These are phyloP conservation scores for Drosophila rubida DNA, from an alignment of 2,888 invertebrate genomes.

Conservation along the genomic window DNA sequence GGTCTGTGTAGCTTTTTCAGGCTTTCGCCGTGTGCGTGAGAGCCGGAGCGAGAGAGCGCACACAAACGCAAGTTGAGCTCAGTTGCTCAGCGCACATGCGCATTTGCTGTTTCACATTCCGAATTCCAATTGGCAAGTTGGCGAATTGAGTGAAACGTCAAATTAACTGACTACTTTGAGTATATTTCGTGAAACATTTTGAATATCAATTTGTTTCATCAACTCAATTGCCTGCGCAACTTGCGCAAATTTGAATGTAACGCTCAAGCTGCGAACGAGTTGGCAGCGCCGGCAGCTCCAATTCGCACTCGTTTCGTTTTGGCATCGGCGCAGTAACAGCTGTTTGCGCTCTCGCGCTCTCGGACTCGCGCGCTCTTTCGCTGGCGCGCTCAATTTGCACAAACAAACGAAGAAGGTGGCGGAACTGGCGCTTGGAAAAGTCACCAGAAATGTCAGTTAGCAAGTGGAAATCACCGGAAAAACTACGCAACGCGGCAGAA, in stretches of 20 bases:
- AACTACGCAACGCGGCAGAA: constrained; percentile 77
- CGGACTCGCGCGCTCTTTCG: constrained; percentile 17
- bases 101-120: constrained; percentile 32
- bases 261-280: constrained; percentile 34
- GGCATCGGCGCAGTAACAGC: constrained; percentile 57
- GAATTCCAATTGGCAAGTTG: constrained; percentile 5
- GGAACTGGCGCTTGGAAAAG: constrained; percentile 65
- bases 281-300: constrained; percentile 41
- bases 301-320: constrained; percentile 40
- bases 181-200: background rate
- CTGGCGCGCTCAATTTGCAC: constrained; percentile 45
- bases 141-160: background rate
- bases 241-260: constrained; percentile 49
- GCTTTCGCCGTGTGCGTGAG: background rate
- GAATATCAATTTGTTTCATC: background rate
- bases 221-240: background rate
- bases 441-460: constrained; percentile 71
- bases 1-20: constrained; percentile 23
- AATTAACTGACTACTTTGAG: no score
- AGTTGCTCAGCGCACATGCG: constrained; percentile 49
- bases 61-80: background rate
- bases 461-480: constrained; percentile 81
- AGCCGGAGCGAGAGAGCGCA: constrained; percentile 1
- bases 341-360: constrained; percentile 27
- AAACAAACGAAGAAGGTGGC: constrained; percentile 61